These are phyloP conservation scores for Drosophila mimetica DNA, from an alignment of 2,888 invertebrate genomes.

Conservation along the genomic window DNA sequence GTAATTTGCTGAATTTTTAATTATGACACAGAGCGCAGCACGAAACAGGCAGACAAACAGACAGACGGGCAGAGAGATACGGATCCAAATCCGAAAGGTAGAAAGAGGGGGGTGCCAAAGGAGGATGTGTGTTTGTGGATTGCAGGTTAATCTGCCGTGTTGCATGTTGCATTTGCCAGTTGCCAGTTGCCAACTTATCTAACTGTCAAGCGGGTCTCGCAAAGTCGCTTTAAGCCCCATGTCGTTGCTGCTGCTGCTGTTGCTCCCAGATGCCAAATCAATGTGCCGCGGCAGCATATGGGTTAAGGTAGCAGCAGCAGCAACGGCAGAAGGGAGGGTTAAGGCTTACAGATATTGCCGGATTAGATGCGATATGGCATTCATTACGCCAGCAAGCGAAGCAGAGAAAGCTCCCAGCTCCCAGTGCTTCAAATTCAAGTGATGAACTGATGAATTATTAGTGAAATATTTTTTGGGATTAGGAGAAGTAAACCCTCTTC, in stretches of 20 bases:
- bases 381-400: slow-evolving; percentile 10
- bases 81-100: slow-evolving; percentile 23
- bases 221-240: slow-evolving; percentile 28
- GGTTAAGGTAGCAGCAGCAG: slow-evolving; percentile 1
- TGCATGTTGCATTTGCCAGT: slow-evolving; percentile 63
- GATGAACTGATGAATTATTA: neutral
- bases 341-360: slow-evolving; percentile 16
- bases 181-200: slow-evolving; percentile 48
- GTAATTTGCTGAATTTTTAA: slow-evolving; percentile 74
- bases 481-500: too few relatives aligned
- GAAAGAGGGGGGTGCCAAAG: neutral
- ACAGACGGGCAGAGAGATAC: slow-evolving; percentile 19
- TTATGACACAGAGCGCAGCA: slow-evolving; percentile 53
- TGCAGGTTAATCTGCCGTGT: slow-evolving; percentile 56
- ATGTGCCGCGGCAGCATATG: slow-evolving; percentile 14
- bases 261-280: slow-evolving; percentile 30
- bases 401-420: neutral
- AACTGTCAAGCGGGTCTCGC: slow-evolving; percentile 36
- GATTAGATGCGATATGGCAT: slow-evolving; percentile 20
- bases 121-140: slow-evolving; percentile 10
- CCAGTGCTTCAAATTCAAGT: slow-evolving; percentile 1
- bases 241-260: neutral
- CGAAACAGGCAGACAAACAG: slow-evolving; percentile 17
- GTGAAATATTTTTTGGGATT: too few relatives aligned
- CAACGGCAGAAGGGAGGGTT: slow-evolving; percentile 3